Evolutionary conservation across 2,113 vertebrate genomes (phyloP), one percentile per base, ranked within the genome.

Genomic region (Chaetops frenatus): DNA sequence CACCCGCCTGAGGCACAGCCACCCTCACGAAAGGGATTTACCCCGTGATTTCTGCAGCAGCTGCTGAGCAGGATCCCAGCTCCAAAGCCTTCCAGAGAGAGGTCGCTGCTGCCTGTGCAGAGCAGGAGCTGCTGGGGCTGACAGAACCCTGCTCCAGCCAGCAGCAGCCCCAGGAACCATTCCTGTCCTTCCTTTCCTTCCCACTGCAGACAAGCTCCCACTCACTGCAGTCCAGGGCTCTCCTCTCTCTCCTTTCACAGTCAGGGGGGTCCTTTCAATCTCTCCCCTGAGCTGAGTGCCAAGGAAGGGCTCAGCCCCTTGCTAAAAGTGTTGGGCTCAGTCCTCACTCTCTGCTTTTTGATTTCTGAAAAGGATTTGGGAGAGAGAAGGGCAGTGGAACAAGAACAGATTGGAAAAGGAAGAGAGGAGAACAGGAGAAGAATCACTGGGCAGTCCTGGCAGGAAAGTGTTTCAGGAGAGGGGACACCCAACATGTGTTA

Each of bases 221-320:
- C 21, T 78, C 86, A 92, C 19, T 44, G 21, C 65, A 95, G 81
- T 69, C 36, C 78, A 92, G 76, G 50, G 71, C 27, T 95, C 74
- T 89, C n/a, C 83, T 48, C 44, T 92, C 90, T 97, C 86, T 58
- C 60, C 36, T 94, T 97, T 95, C 88, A 84, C 58, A 69, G 33
- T 54, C 76, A 90, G 67, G 95, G 94, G 90, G 90, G 93, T 94
- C 93, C 62, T 95, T 95, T 94, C 95, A 95, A 85, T 91, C 79
- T 94, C 44, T 71, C 25, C 14, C 50, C 67, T 1, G 12, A 96
- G 35, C 38, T 25, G 36, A 80, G 44, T 78, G 79, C 88, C 87
- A 90, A 90, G 61, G 76, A 88, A 83, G 24, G 61, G 61, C 61
- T 94, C 83, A 92, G 71, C 33, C 80, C 22, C 81, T 91, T 79